Percentiles rank a stretch among this genome's conserved stretches.
Evolutionary conservation across 1,140 invertebrate genomes (phyloP).

Genomic region (Theocolax elegans): DNA sequence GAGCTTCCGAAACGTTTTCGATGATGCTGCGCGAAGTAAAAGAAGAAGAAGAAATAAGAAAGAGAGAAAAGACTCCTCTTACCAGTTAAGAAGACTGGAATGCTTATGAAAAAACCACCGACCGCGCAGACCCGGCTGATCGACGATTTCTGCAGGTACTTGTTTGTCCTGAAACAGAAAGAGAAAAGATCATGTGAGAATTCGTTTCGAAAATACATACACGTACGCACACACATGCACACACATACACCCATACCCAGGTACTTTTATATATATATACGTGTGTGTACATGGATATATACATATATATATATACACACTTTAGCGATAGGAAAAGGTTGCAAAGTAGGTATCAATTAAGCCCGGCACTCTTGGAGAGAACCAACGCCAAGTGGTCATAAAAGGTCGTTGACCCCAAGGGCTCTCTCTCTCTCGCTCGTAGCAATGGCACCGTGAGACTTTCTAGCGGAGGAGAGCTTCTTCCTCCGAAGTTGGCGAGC

Average conservation of each 20-base stretch:
- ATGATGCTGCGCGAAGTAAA: too few relatives aligned
- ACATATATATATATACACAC: neutral
- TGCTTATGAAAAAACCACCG: slow-evolving; percentile 92
- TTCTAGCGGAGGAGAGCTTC: slow-evolving; percentile 44
- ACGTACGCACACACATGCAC: too few relatives aligned
- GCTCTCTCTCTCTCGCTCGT: slow-evolving; percentile 38
- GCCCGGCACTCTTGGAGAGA: too few relatives aligned
- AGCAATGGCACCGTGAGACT: slow-evolving; percentile 56
- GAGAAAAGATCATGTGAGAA: too few relatives aligned
- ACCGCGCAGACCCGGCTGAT: slow-evolving; percentile 90
- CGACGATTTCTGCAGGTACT: slow-evolving; percentile 90
- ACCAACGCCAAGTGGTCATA: slow-evolving; percentile 54
- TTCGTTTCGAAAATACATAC: too few relatives aligned
- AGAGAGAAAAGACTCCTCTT: slow-evolving; percentile 53
- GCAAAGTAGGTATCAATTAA: slow-evolving; percentile 27
- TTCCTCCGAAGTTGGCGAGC: neutral
- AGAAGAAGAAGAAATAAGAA: too few relatives aligned
- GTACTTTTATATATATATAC: slow-evolving; percentile 1
- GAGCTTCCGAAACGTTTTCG: too few relatives aligned
- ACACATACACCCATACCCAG: too few relatives aligned
- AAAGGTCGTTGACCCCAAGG: slow-evolving; percentile 54
- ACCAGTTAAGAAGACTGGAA: slow-evolving; percentile 93
- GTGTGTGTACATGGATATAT: neutral
- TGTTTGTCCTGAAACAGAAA: slow-evolving; percentile 81
- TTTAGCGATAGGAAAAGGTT: neutral